Evolutionary conservation across 2,797 vertebrate genomes (phyloP), one percentile per base, ranked within the genome.

Genomic region (Coilia nasus): DNA sequence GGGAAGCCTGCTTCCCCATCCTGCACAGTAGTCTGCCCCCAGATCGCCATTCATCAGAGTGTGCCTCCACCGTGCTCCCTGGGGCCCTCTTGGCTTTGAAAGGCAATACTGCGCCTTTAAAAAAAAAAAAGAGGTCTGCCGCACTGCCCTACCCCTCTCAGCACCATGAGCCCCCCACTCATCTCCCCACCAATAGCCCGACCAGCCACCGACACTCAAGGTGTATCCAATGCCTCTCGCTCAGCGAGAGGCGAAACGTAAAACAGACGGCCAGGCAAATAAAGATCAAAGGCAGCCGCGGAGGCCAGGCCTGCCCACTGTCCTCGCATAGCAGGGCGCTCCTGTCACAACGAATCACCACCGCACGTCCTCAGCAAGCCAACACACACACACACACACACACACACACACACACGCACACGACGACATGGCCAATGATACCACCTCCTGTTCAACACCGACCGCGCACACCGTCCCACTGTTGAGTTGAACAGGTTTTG

Each of bases 261-360:
- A 95, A 96, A 92, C 95, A 96, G 95, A 95, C 94, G 90, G 90
- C 88, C 90, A 88, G 90, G 92, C 92, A 93, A 94, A 94, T 93
- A 89, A 93, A 95, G 95, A 96, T 96, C 95, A 96, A 96, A 96
- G 94, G 90, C 89, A 87, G 91, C 89, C 83, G 91, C 88, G 89
- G 87, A 87, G 90, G 75, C 81, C 92, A 90, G 83, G 86, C 47
- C 81, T 86, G 83, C 54, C 82, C 84, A 87, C 84, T 87, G 88
- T 86, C 88, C 88, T 89, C 91, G 88, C 86, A 89, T 89, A 78
- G 88, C 87, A 59, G 75, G 81, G 59, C 81, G 84, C 86, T 89
- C 83, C 88, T 90, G 89, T 89, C 87, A 90, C 89, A 87, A 87
- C 87, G 88, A 92, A 93, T 91, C 89, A 88, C 91, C 87, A 92